phyloP scores from a whole-genome alignment of 2,888 invertebrate genomes.

The Platycheirus rosarum region DNA sequence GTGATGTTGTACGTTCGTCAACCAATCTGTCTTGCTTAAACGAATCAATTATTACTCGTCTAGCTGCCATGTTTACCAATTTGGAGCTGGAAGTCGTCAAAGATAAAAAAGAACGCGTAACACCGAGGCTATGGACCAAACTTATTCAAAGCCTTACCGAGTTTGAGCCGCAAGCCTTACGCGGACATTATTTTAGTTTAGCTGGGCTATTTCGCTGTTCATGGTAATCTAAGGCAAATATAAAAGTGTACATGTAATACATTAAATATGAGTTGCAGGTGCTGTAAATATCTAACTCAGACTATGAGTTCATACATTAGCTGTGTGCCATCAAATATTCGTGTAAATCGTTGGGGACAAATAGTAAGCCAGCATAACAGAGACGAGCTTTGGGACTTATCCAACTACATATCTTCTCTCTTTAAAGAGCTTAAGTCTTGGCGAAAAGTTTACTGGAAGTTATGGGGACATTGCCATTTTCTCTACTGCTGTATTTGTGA shows the following conservation, averaged over 20 bases:
- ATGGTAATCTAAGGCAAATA: constrained; percentile 79
- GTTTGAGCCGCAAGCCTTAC: constrained; percentile 88
- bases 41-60: constrained; percentile 88
- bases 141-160: constrained; percentile 90
- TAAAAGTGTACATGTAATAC: background rate
- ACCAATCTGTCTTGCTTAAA: constrained; percentile 95
- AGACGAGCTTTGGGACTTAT: constrained; percentile 91
- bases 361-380: constrained; percentile 88
- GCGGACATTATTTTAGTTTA: constrained; percentile 92
- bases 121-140: constrained; percentile 92
- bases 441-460: constrained; percentile 95
- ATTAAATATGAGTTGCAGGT: constrained; percentile 81
- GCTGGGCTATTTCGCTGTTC: constrained; percentile 89
- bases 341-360: constrained; percentile 89
- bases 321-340: constrained; percentile 88
- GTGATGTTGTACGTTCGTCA: constrained; percentile 92
- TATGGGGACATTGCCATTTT: constrained; percentile 96
- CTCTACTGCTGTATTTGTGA: constrained; percentile 91
- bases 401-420: constrained; percentile 89
- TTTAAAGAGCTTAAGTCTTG: constrained; percentile 92
- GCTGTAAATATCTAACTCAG: constrained; percentile 88
- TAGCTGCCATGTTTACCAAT: constrained; percentile 94
- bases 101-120: constrained; percentile 94
- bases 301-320: constrained; percentile 88
- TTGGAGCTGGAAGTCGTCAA: constrained; percentile 91